Percentiles rank a stretch among this genome's conserved stretches.
Conservation (phyloP, 2,888 invertebrate genomes). For the Brenthis ino region DNA sequence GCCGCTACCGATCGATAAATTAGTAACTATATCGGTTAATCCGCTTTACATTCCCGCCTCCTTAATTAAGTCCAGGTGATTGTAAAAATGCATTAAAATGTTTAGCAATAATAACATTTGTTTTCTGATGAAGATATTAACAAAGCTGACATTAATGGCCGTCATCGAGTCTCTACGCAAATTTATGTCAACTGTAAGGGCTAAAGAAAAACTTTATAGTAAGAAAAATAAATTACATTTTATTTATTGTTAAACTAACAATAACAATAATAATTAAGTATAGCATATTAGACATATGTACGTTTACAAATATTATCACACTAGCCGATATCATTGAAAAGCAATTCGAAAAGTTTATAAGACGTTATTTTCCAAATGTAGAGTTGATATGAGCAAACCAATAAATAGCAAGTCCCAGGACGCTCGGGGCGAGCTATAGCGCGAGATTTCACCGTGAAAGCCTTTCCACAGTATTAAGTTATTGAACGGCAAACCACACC, state of each 20-base stretch:
- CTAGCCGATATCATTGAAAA: background rate
- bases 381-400: slow-evolving; percentile 18
- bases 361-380: slow-evolving; percentile 2
- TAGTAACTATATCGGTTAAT: slow-evolving; percentile 43
- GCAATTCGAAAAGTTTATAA: background rate
- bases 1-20: slow-evolving; percentile 52
- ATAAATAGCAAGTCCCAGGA: slow-evolving; percentile 54
- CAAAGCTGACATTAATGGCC: background rate
- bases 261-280: too few relatives aligned
- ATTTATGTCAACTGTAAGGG: slow-evolving; percentile 1
- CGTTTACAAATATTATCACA: too few relatives aligned
- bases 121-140: slow-evolving; percentile 6
- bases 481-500: slow-evolving; percentile 83
- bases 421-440: slow-evolving; percentile 50
- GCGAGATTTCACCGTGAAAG: slow-evolving; percentile 81
- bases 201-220: too few relatives aligned
- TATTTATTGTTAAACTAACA: too few relatives aligned
- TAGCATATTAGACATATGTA: too few relatives aligned
- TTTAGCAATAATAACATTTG: slow-evolving; percentile 14
- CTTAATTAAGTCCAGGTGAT: slow-evolving; percentile 28
- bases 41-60: slow-evolving; percentile 33
- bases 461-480: slow-evolving; percentile 82
- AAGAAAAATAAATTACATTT: too few relatives aligned
- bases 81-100: slow-evolving; percentile 17
- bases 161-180: background rate